Percentiles rank a stretch among this genome's conserved stretches.
Evolutionary conservation across 2,113 vertebrate species (phyloP).

Genomic region (Rhineura floridana): DNA sequence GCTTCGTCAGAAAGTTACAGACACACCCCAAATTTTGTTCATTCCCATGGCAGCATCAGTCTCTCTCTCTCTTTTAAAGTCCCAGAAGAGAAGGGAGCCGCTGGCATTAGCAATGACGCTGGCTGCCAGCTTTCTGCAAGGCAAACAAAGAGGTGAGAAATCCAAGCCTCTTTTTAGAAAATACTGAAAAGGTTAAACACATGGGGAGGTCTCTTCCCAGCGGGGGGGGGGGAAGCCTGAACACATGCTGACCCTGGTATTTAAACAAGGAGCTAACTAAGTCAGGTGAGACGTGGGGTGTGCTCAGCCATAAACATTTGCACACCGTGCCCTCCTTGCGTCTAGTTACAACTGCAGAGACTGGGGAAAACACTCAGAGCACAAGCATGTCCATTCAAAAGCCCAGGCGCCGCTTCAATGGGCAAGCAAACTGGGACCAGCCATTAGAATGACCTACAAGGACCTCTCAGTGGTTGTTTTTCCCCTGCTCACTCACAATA

Average conservation of each 20-base stretch:
- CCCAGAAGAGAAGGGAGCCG: rapidly evolving
- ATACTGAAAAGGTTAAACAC: rapidly evolving
- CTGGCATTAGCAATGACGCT: rapidly evolving
- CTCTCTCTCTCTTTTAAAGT: not conserved
- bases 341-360: not conserved
- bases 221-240: not conserved
- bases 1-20: not conserved
- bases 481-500: not conserved
- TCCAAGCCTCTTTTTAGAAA: not conserved
- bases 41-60: rapidly evolving
- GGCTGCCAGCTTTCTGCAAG: not conserved
- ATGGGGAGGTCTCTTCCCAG: not conserved
- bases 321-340: not conserved
- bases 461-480: not conserved
- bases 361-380: not conserved
- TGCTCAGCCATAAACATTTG: rapidly evolving
- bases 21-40: not conserved
- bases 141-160: not conserved
- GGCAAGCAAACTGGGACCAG: not conserved
- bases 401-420: not conserved
- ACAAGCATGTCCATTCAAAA: not conserved
- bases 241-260: not conserved
- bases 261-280: not conserved
- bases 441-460: constrained; percentile 15
- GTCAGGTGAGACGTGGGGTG: not conserved